phyloP scores from a whole-genome alignment of 2,888 invertebrate genomes.

The Erebia aethiops region DNA sequence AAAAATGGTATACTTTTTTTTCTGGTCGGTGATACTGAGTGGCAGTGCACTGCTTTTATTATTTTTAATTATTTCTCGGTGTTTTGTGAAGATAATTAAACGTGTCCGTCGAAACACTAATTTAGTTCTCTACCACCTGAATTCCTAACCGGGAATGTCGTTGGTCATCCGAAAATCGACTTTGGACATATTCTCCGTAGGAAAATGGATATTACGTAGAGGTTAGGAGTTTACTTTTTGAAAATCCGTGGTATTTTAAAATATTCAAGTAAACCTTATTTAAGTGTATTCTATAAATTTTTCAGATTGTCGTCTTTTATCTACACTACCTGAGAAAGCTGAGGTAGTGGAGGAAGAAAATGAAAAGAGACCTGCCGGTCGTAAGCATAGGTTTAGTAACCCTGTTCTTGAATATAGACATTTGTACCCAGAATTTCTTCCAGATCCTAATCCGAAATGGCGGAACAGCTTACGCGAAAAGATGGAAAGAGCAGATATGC shows the following conservation, averaged over 20 bases:
- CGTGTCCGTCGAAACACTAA: no score
- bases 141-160: slow-evolving; percentile 52
- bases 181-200: slow-evolving; percentile 52
- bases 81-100: no score
- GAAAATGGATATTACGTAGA: slow-evolving; percentile 70
- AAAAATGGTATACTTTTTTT: no score
- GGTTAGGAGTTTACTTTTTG: slow-evolving; percentile 50
- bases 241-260: neutral
- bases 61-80: no score
- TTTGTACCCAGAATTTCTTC: slow-evolving; percentile 95
- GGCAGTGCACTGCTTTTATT: no score
- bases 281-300: slow-evolving; percentile 8
- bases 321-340: slow-evolving; percentile 61
- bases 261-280: neutral
- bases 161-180: slow-evolving; percentile 58
- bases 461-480: slow-evolving; percentile 93
- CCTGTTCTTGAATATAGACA: slow-evolving; percentile 84
- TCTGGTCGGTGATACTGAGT: no score
- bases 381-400: slow-evolving; percentile 51
- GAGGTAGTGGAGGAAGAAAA: slow-evolving; percentile 43
- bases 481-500: slow-evolving; percentile 96
- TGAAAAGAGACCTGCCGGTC: slow-evolving; percentile 45
- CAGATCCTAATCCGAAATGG: slow-evolving; percentile 90
- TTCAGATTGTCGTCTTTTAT: slow-evolving; percentile 62
- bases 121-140: no score